Percentiles rank a stretch among this genome's conserved stretches.
These are phyloP conservation scores for Endotricha flammealis DNA, from an alignment of 2,888 invertebrate genomes.

Conservation along the genomic window DNA sequence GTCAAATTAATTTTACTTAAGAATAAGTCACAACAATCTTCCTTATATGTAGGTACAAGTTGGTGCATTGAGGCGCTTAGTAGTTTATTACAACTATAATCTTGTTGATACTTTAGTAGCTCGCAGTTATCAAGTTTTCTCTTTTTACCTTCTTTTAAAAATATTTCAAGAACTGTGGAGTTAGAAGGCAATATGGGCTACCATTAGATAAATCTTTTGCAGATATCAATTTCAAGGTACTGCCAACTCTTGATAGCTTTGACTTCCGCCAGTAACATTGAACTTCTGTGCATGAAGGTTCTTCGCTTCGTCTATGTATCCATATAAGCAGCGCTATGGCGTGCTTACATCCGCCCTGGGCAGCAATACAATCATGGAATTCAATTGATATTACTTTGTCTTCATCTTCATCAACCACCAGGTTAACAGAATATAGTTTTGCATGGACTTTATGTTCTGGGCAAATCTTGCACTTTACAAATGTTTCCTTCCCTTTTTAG, in stretches of 20 bases:
- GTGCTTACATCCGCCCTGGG: constrained; percentile 33
- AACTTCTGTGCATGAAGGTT: constrained; percentile 25
- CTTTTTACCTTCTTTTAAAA: constrained; percentile 19
- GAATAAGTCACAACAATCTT: no score
- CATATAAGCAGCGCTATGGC: constrained; percentile 34
- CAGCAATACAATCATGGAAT: constrained; percentile 29
- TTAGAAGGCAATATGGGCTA: constrained; percentile 11
- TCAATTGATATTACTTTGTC: constrained; percentile 14
- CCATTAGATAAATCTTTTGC: constrained; percentile 15
- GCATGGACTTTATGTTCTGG: constrained; percentile 10
- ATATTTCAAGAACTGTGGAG: constrained; percentile 1
- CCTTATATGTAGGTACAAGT: constrained; percentile 18
- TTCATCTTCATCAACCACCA: constrained; percentile 14
- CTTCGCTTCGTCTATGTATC: no score
- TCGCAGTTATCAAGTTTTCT: constrained; percentile 24
- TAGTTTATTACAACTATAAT: constrained; percentile 12
- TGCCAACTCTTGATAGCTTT: constrained; percentile 28
- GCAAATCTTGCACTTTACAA: constrained; percentile 9
- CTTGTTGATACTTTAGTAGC: constrained; percentile 25
- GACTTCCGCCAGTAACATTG: constrained; percentile 36
- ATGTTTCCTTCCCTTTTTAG: constrained; percentile 1
- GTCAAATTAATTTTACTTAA: no score
- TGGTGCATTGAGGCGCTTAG: constrained; percentile 7
- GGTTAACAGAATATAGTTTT: constrained; percentile 4
- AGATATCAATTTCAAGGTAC: constrained; percentile 28